Evolutionary conservation across 2,888 invertebrate species (phyloP), one percentile per base, ranked within the genome.

Genomic region (Cheilosia vernalis): DNA sequence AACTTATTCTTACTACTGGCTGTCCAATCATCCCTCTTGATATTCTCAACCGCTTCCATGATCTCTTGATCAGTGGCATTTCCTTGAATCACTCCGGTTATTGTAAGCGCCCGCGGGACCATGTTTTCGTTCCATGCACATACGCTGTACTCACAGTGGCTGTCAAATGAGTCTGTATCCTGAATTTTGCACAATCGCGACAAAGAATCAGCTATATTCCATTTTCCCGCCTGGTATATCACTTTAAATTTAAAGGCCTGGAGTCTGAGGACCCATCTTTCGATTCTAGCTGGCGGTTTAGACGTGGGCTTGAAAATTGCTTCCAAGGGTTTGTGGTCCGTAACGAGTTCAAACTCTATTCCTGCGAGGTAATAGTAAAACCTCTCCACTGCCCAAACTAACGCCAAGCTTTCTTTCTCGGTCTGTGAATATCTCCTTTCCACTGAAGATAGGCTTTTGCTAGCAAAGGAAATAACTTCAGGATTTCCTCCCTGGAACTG

Each of bases 161-260:
- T 40, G 27, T 87, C 74, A 37, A 87, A 79, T 6, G 67, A 66
- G 21, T 42, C 40, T 24, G 47, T 70, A 73, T 66, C 44, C 64
- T 72, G 7, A 17, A 42, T 58, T 73, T 64, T 13, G 37, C 58
- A 42, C 30, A 73, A 17, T 4, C 63, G 19, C 5, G 40, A 40
- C 4, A 40, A 40, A 9, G 40, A 15, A 15, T 47, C 17, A 1
- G 44, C 44, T 17, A 47, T 47, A 17, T 47, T 47, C 4, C 4
- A 47, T 47, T 47, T 47, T 7, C 44, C 44, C 10, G 40, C 40
- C 10, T 40, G 40, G 9, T 40, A 40, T 15, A 40, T 40, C 10
- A 40, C 10, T 40, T 40, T 40, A 10, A 40, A 10, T 37, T 37
- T 37, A 13, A 37, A 37, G 37, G 37, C 37, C 13, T 37, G 37